Base-by-base conservation (phyloP, 2,113 vertebrate species). In the Phylloscopus whistleri region DNA sequence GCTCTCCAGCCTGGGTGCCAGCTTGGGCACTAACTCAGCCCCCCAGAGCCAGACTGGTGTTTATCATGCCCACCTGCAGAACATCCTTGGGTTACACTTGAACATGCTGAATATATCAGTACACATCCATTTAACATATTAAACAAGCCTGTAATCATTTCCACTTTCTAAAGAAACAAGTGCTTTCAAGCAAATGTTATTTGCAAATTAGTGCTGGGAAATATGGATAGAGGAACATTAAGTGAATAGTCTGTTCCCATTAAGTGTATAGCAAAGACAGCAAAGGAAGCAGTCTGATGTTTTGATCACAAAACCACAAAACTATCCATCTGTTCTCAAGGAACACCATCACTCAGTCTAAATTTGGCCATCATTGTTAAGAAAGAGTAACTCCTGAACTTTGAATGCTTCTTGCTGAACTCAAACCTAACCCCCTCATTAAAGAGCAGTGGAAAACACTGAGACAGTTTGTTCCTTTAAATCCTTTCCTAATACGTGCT, bases 401-500 rank as follows among this genome's bases (percentile, higher is more conserved):
- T 43, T 8, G 27, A 81, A 46, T 59, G 35, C 24, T 44, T 77
- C 55, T 80, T 51, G 37, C 60, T 39, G 51, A 92, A 33, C 60
- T 90, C 1, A 0, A 68, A 56, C 31, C 20, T 30, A 46, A 59
- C 15, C 17, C 20, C 12, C 10, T 11, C 18, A 56, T 37, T 46
- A 58, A 68, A 68, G 44, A 86, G 74, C 48, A 70, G 41, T 0
- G 2, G 67, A 70, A 84, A 95, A 77, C 55, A 84, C 13, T 3
- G 26, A 82, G 55, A 55, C 31, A 51, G 11, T 70, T 74, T 86
- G 68, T 68, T 90, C 60, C 60, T 80, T 88, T 84, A 86, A 95
- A 92, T 81, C 85, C 68, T 81, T 75, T 81, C 83, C 48, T 94
- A 93, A 95, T 86, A 64, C 56, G 13, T 52, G 52, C 52, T 92